Base-by-base conservation (phyloP, 30 jellyfish, hydroid and myxozoan genomes). In the Aurelia sp. region DNA sequence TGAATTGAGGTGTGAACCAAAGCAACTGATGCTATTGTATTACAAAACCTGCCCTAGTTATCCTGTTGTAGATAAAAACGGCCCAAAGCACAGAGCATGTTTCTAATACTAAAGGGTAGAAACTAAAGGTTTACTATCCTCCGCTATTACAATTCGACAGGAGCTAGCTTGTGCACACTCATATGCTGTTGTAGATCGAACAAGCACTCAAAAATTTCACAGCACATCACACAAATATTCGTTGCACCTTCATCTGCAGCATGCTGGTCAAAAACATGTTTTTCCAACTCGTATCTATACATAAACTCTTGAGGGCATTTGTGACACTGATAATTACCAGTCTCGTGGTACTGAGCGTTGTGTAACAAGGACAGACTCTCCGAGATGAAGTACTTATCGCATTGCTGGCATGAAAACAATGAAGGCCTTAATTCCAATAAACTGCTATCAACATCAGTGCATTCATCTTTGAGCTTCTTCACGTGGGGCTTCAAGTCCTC, bases 311-410 rank as follows among this genome's bases (percentile, higher is more conserved):
- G 69, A 59, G 69, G 69, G 10, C 69, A 59, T 8, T 21, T 59
- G 24, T 59, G 33, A 12, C 69, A 59, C 13, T 59, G 69, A 21
- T 0, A 59, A n/a, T 18, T 18, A 59, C 69, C 69, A n/a, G 3
- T n/a, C 69, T 59, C 69, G 31, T 59, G 69, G 33, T 59, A 21
- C 69, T 59, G 69, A 59, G 69, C 69, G 69, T 18, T 18, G 33
- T 59, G 69, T 21, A n/a, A 4, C 24, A n/a, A 18, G 31, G 33
- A 21, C 24, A 21, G 7, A 59, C 33, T 21, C 33, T 59, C 69
- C 0, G 69, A 18, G 13, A n/a, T 59, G 16, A 59, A 59, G 33
- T 21, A 21, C 30, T 21, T 59, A 21, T 59, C 69, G 69, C 69
- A 59, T 13, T 9, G 33, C 33, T 21, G 33, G 13, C 69, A 59